These are phyloP conservation scores for Philaenus spumarius DNA, from an alignment of 1,140 invertebrate genomes.

Conservation along the genomic window DNA sequence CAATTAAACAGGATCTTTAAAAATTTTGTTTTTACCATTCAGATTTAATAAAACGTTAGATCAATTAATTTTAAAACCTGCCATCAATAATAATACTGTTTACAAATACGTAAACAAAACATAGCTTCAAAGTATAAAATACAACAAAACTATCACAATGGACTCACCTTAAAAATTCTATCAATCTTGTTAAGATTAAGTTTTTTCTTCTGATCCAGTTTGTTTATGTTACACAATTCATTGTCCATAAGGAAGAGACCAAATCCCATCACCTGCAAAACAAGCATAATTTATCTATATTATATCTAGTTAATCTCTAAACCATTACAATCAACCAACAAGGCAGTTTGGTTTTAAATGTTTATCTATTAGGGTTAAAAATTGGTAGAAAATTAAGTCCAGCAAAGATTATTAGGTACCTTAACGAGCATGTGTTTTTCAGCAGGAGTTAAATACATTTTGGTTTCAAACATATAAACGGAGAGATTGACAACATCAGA, in stretches of 20 bases:
- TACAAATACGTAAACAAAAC: background rate
- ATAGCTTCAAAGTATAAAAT: background rate
- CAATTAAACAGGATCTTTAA: background rate
- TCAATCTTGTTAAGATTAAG: slow-evolving; percentile 93
- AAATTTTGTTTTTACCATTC: too few species aligned
- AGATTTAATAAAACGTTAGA: too few species aligned
- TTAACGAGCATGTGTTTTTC: slow-evolving; percentile 99
- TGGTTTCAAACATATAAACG: slow-evolving; percentile 96
- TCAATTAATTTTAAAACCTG: too few species aligned
- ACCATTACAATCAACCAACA: too few species aligned
- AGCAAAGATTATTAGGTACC: too few species aligned
- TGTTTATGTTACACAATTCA: slow-evolving; percentile 89
- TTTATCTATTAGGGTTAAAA: too few species aligned
- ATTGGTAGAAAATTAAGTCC: too few species aligned
- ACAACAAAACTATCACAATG: background rate
- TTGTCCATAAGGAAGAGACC: slow-evolving; percentile 96
- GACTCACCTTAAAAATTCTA: slow-evolving; percentile 90
- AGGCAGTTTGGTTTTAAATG: too few species aligned
- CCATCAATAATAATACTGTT: too few species aligned
- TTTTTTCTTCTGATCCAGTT: slow-evolving; percentile 95
- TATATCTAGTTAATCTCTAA: too few species aligned
- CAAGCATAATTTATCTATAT: background rate
- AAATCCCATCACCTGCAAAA: slow-evolving; percentile 77
- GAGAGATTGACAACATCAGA: slow-evolving; percentile 97
- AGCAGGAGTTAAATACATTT: slow-evolving; percentile 93